phyloP scores from a whole-genome alignment of 1,140 invertebrate genomes.

The Drosophila navojoa region DNA sequence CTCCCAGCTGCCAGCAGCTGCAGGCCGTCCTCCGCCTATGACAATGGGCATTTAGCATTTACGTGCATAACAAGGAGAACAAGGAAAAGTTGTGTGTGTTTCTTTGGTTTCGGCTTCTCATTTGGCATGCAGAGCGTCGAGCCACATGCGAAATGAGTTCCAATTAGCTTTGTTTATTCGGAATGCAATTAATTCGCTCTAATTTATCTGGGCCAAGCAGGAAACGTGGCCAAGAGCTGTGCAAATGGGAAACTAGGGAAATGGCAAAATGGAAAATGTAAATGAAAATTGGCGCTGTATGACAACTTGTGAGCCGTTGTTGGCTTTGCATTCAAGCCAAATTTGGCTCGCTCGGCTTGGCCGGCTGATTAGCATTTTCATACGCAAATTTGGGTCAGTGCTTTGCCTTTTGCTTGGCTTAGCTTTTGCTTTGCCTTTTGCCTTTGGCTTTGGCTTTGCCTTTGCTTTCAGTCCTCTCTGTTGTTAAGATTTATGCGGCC shows the following conservation, averaged over 20 bases:
- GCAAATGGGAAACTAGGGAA: constrained; percentile 1
- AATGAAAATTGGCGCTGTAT: constrained; percentile 43
- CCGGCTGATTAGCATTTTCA: constrained; percentile 59
- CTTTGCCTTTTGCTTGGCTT: constrained; percentile 12
- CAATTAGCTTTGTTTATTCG: constrained; percentile 79
- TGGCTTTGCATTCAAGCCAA: constrained; percentile 12
- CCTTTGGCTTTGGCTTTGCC: constrained; percentile 35
- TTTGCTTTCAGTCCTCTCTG: background rate
- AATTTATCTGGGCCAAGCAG: constrained; percentile 74
- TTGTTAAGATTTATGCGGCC: constrained; percentile 62
- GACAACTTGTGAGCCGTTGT: constrained; percentile 33
- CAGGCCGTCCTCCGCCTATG: constrained; percentile 9
- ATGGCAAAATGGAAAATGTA: constrained; percentile 50
- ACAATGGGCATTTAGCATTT: constrained; percentile 73
- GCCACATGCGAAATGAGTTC: constrained; percentile 80
- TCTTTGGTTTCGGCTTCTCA: constrained; percentile 44
- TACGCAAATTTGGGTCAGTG: constrained; percentile 65
- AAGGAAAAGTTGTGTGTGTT: constrained; percentile 61
- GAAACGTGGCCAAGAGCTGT: constrained; percentile 10
- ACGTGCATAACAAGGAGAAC: constrained; percentile 69
- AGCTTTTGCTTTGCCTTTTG: constrained; percentile 13
- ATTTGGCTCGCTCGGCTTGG: constrained; percentile 41
- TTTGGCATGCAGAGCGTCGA: constrained; percentile 68
- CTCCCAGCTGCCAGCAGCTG: background rate
- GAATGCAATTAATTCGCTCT: constrained; percentile 82